phyloP scores from a whole-genome alignment of 2,888 invertebrate genomes.

The Dicranocentrus wangi region DNA sequence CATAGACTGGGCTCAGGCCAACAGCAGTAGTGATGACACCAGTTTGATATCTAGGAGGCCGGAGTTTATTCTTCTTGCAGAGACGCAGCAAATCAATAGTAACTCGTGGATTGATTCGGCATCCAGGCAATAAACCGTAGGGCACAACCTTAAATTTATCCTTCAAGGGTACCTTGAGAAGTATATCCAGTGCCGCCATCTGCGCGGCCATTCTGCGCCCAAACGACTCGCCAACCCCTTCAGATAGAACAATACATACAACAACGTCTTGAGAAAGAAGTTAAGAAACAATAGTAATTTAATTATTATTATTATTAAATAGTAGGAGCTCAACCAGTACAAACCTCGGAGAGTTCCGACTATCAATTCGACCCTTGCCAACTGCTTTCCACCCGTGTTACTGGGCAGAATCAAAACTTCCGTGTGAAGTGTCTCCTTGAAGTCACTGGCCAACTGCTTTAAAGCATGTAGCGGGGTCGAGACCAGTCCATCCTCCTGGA shows the following conservation, averaged over 20 bases:
- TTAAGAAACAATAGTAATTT: neutral
- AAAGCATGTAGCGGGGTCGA: constrained; percentile 46
- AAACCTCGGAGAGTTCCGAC: constrained; percentile 26
- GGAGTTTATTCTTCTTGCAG: constrained; percentile 26
- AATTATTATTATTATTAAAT: neutral
- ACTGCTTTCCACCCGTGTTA: neutral
- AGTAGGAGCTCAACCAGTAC: neutral
- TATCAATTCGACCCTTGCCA: constrained; percentile 20
- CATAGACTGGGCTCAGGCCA: neutral
- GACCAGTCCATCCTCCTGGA: constrained; percentile 19
- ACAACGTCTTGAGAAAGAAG: neutral
- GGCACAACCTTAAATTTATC: neutral
- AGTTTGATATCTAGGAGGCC: neutral
- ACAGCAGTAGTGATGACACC: neutral
- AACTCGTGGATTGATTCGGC: constrained; percentile 29
- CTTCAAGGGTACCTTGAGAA: neutral
- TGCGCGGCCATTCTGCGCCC: constrained; percentile 13
- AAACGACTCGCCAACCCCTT: constrained; percentile 43
- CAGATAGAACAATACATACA: neutral
- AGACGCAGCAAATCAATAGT: neutral
- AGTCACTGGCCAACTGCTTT: neutral
- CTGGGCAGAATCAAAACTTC: constrained; percentile 17
- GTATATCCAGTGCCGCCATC: constrained; percentile 47
- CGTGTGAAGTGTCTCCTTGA: constrained; percentile 6
- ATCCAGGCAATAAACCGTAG: constrained; percentile 42